Evolutionary conservation across 2,888 invertebrate genomes (phyloP), one percentile per base, ranked within the genome.

Genomic region (Terebella lapidaria): DNA sequence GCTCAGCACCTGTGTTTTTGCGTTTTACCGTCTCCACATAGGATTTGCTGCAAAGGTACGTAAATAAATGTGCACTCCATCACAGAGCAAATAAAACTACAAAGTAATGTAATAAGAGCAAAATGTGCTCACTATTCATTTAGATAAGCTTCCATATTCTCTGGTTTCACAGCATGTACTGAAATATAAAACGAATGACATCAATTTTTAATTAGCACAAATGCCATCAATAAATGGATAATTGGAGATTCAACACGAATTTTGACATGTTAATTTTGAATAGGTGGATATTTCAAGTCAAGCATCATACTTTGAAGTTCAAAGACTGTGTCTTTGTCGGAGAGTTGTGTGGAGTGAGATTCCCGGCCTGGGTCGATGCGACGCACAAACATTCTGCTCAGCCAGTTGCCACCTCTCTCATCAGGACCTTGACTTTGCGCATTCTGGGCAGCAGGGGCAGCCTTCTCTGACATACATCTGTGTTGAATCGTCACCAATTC

Each of bases 281-380:
- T 15, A 35, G 42, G 10, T 15, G 10, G 10, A 35, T 35, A 15
- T 35, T 35, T 15, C n/a, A 35, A 35, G 10, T 35, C n/a, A 35
- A 35, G n/a, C 10, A 35, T 72, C 80, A 69, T 70, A 84, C 83
- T 95, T 79, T 94, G 92, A 62, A 97, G 85, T 66, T 95, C 93
- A 82, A 93, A 97, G 73, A 99, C 90, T 60, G 90, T 87, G 82
- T 96, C 96, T 82, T 96, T 95, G 82, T 94, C 94, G 73, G 95
- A 93, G 54, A 97, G 86, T 88, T 95, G 91, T 67, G 94, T 89
- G 74, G 96, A 96, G 82, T 97, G 97, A 2, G 95, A 90, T 79
- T 94, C 94, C 81, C 93, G 94, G 1, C 93, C 92, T 2, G 94
- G 92, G 78, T 94, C 93, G 77, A 94, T 92, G 80, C 89, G 91